These are phyloP conservation scores for Petrolisthes cinctipes DNA, from an alignment of 2,888 invertebrate genomes.

Conservation along the genomic window DNA sequence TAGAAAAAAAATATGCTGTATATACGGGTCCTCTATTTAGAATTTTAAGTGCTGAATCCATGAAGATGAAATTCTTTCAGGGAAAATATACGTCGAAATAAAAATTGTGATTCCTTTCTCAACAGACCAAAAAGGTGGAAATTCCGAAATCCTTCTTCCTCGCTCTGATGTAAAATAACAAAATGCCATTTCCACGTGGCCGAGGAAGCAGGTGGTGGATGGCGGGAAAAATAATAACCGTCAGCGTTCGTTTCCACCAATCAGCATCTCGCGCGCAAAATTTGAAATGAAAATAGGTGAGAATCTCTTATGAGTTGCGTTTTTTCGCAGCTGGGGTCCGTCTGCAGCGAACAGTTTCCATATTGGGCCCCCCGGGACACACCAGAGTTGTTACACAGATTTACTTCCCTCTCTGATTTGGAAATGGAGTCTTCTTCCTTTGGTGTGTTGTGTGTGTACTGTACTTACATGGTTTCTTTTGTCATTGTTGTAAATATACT, in stretches of 20 bases:
- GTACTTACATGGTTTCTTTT: neutral
- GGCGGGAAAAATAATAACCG: conserved; percentile 62
- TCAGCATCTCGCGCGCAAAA: conserved; percentile 61
- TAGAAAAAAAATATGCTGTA: neutral
- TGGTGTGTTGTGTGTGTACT: conserved; percentile 16
- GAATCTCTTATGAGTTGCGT: conserved; percentile 63
- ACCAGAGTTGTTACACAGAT: conserved; percentile 48
- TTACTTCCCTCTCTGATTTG: conserved; percentile 53
- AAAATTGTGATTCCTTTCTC: conserved; percentile 59
- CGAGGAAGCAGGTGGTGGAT: conserved; percentile 58
- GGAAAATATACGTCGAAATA: conserved; percentile 47
- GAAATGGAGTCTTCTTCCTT: conserved; percentile 30
- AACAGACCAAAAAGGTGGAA: conserved; percentile 49
- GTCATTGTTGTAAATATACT: neutral
- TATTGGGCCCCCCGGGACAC: conserved; percentile 53
- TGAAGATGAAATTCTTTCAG: conserved; percentile 34
- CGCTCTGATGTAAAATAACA: conserved; percentile 60
- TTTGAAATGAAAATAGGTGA: conserved; percentile 63
- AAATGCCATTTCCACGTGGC: conserved; percentile 63
- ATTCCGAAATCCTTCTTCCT: conserved; percentile 57
- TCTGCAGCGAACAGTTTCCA: conserved; percentile 61
- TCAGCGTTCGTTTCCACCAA: conserved; percentile 63
- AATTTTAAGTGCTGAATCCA: conserved; percentile 39
- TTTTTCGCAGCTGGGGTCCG: conserved; percentile 63
- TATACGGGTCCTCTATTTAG: conserved; percentile 21